These are phyloP conservation scores for Ichneumoninae sp. DNA, from an alignment of 2,888 invertebrate genomes.

Conservation along the genomic window DNA sequence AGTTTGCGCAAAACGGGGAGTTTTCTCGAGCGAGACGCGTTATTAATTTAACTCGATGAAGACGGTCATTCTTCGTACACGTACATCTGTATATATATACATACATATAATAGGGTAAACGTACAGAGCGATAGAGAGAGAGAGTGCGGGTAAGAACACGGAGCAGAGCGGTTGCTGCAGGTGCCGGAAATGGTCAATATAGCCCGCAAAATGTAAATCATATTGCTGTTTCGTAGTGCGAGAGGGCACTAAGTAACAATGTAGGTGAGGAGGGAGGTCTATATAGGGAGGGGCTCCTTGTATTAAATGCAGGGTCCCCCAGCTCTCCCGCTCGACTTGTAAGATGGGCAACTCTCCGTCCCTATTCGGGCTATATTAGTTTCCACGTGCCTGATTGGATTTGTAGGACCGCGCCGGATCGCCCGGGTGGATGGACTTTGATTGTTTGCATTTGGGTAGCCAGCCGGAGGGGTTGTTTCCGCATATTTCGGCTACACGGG, in stretches of 20 bases:
- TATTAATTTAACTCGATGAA: conserved; percentile 79
- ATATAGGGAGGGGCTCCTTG: conserved; percentile 58
- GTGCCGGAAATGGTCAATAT: conserved; percentile 84
- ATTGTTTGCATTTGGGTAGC: conserved; percentile 66
- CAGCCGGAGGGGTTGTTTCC: conserved; percentile 38
- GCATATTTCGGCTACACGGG: conserved; percentile 28
- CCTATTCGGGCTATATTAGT: conserved; percentile 72
- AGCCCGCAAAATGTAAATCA: conserved; percentile 84
- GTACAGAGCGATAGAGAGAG: neutral
- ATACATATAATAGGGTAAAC: conserved; percentile 7
- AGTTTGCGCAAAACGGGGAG: conserved; percentile 24
- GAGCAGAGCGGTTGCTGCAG: conserved; percentile 79
- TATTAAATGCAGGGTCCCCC: conserved; percentile 62
- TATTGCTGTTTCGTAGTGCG: conserved; percentile 78
- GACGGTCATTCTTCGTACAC: conserved; percentile 78
- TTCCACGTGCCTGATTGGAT: conserved; percentile 73
- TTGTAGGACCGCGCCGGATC: conserved; percentile 64
- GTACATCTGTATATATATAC: neutral
- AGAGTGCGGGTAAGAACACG: conserved; percentile 53
- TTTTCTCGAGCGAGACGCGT: conserved; percentile 55
- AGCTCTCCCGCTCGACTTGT: conserved; percentile 51
- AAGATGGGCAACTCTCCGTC: conserved; percentile 55
- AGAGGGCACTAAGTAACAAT: conserved; percentile 40
- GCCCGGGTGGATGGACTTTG: conserved; percentile 67
- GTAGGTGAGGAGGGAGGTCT: conserved; percentile 46